Evolutionary conservation across 2,797 vertebrate genomes (phyloP), one percentile per base, ranked within the genome.

Genomic region (Aulostomus chinensis): DNA sequence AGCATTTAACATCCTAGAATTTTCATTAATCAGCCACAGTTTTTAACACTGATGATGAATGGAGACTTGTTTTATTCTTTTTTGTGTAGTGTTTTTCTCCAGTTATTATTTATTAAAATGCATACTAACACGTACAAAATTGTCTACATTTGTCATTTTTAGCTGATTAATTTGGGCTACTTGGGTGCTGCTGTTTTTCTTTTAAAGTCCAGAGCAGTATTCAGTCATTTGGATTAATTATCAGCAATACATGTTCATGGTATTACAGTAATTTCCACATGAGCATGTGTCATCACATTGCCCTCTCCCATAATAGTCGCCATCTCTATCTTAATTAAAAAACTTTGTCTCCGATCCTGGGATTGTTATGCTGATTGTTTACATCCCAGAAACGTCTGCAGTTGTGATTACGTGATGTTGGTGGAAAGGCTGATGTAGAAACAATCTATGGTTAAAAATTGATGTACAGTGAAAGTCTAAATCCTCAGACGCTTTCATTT

Each of bases 391-490:
- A 3, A 9, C 3, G 30, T 13, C 4, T 36, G 53, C 49, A 16
- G 32, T 35, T 28, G 72, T 32, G 50, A 28, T 58, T 37, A 17
- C 48, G 68, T 58, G 60, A 65, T 65, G 74, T 76, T 49, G 55
- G 31, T 46, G 50, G 51, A 73, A 68, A 9, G 25, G 59, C 78
- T 72, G 75, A 78, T 77, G 80, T 71, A 70, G 73, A 87, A 86
- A 89, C 81, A 88, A 88, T 87, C 73, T 70, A 71, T 73, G 79
- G 78, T 89, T 87, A 85, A 90, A 90, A 88, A 87, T 83, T 73
- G 73, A 88, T 89, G 85, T 90, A 90, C 84, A 89, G 84, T 87
- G 80, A 88, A 88, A 88, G 81, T 84, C 83, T 77, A 82, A 85
- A 86, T 87, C 86, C 85, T 89, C 79, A 81, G 85, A 87, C 38